Percentiles rank a stretch among this genome's conserved stretches.
These are phyloP conservation scores for Julus scandinavius DNA, from an alignment of 2,888 invertebrate species.

Conservation along the genomic window DNA sequence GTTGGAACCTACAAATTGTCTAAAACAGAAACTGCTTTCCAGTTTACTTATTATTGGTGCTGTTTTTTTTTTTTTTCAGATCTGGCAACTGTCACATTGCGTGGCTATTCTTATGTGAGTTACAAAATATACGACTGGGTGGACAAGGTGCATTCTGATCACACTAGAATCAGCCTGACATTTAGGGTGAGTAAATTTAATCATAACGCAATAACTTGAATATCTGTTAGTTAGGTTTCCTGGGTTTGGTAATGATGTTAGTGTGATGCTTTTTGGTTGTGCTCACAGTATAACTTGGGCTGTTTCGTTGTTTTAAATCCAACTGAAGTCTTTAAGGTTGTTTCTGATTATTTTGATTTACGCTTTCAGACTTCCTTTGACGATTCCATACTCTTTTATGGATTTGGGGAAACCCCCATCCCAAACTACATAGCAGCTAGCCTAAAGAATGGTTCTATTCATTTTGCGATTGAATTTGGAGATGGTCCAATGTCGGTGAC, in stretches of 20 bases:
- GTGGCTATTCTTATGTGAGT: slow-evolving; percentile 91
- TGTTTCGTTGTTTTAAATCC: not conserved
- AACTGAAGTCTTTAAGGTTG: not conserved
- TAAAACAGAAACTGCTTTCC: too few relatives aligned
- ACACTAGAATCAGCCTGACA: slow-evolving; percentile 85
- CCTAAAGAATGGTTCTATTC: slow-evolving; percentile 79
- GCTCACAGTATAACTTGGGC: not conserved
- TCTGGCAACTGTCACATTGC: slow-evolving; percentile 84
- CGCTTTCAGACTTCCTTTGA: slow-evolving; percentile 81
- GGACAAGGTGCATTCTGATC: slow-evolving; percentile 87
- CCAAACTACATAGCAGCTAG: slow-evolving; percentile 91
- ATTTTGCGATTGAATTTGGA: slow-evolving; percentile 88
- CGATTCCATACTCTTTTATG: slow-evolving; percentile 91
- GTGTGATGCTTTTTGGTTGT: not conserved
- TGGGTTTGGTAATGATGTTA: not conserved
- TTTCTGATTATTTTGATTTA: slow-evolving; percentile 63
- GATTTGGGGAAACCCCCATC: slow-evolving; percentile 84
- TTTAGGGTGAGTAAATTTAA: slow-evolving; percentile 75
- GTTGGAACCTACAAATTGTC: too few relatives aligned
- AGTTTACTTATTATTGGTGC: not conserved
- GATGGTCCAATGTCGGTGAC: slow-evolving; percentile 72
- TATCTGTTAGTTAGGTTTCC: too few relatives aligned
- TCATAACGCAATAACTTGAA: too few relatives aligned
- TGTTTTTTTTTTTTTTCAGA: slow-evolving; percentile 69
- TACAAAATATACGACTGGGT: slow-evolving; percentile 94